phyloP scores from a whole-genome alignment of 2,888 invertebrate genomes.

The Camponotus fellah region DNA sequence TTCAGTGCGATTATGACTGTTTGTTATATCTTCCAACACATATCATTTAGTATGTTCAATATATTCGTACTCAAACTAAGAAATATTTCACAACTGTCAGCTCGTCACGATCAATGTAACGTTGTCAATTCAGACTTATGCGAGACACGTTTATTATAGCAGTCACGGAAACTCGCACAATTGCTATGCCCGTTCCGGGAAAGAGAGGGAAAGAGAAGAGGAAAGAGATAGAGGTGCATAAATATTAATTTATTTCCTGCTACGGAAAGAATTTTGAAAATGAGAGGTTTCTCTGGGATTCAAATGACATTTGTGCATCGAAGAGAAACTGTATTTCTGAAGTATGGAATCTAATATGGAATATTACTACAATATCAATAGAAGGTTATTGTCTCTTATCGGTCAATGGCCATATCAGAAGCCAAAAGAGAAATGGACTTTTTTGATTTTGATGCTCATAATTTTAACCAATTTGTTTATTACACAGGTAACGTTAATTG shows the following conservation, averaged over 20 bases:
- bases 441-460: background rate
- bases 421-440: background rate
- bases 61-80: background rate
- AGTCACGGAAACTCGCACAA: background rate
- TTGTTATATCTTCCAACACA: background rate
- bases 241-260: constrained; percentile 1
- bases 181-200: background rate
- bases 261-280: background rate
- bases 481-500: constrained; percentile 5
- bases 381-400: background rate
- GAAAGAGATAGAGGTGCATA: background rate
- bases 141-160: background rate
- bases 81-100: background rate
- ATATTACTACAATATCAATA: constrained; percentile 16
- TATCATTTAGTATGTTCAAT: background rate
- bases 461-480: background rate
- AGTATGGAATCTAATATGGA: background rate
- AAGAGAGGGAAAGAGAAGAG: background rate
- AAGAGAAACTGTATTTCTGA: background rate
- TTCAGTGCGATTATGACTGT: background rate
- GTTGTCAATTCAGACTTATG: background rate
- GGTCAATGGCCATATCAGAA: constrained; percentile 41
- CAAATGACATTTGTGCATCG: background rate
- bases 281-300: background rate
- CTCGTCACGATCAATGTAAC: background rate